Evolutionary conservation across 2,888 invertebrate genomes (phyloP), one percentile per base, ranked within the genome.

Genomic region (Sarcophaga variegata): DNA sequence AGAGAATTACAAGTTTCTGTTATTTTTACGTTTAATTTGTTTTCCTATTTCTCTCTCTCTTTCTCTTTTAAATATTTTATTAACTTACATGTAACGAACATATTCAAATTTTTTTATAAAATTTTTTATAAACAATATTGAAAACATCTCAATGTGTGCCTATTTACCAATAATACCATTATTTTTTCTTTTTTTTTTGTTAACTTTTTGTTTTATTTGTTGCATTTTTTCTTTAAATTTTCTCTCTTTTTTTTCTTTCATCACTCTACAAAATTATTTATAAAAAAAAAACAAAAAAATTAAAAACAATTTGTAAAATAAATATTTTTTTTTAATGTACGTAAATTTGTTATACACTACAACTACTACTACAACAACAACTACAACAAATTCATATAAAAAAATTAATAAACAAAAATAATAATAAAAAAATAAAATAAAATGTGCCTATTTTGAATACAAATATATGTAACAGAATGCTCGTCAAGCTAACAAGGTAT

Each of bases 401-500:
- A 63, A 83, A 71, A 69, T 45, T 11, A 63, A 69, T 37, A 75
- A 59, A 64, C 80, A n/a, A 64, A 78, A 85, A 76, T 37, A 54
- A 12, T 49, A 49, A 85, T n/a, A 47, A 83, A 67, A 49, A 76
- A 71, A 83, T 67, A 69, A 75, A 59, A 59, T 76, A 25, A 64
- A 78, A 83, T 54, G 71, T 79, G 85, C 76, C 76, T 75, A 75
- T 86, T 67, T 89, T 80, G 75, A 87, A 86, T 85, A 89, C 69
- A 84, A 88, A 83, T 77, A 76, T 75, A 80, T 79, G 60, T 69
- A 87, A 91, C 91, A 93, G 93, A 93, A 92, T 90, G 92, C 91
- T 91, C 93, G 93, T 91, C 93, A 93, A 92, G 92, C 92, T 91
- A 93, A 93, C 91, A 93, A 93, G 93, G 93, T 93, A 93, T 92